Evolutionary conservation across 1,140 invertebrate species (phyloP).

Genomic region (Bombus waltoni): DNA sequence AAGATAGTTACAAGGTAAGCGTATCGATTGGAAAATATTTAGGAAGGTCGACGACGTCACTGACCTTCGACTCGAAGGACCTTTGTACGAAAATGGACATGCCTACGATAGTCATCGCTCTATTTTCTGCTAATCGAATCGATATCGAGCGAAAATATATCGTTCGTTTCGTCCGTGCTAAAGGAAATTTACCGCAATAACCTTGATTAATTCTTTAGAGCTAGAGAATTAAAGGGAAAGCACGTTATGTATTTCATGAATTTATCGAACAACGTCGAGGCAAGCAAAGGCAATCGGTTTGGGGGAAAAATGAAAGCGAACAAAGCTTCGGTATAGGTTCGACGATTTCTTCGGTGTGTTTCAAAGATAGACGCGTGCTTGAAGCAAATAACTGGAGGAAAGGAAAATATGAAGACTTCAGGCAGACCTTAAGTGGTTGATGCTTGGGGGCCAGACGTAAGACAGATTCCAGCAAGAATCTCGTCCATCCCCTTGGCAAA

Average conservation of each 20-base stretch:
- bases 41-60: slow-evolving; percentile 42
- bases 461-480: slow-evolving; percentile 35
- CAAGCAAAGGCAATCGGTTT: not conserved
- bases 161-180: not conserved
- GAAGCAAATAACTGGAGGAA: not conserved
- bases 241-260: not conserved
- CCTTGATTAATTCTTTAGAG: not conserved
- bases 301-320: not conserved
- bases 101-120: not conserved
- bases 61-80: slow-evolving; percentile 43
- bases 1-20: slow-evolving; percentile 28
- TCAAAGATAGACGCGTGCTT: slow-evolving; percentile 15
- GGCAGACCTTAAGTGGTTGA: slow-evolving; percentile 19
- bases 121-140: not conserved
- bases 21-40: slow-evolving; percentile 54
- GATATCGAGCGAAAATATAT: not conserved
- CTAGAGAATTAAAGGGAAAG: too few species aligned
- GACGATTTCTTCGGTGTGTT: too few species aligned
- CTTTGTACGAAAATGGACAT: slow-evolving; percentile 25
- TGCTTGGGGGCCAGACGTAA: slow-evolving; percentile 20
- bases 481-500: slow-evolving; percentile 12
- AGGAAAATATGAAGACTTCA: slow-evolving; percentile 23
- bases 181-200: not conserved
- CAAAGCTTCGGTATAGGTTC: not conserved
- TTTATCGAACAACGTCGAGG: not conserved